Evolutionary conservation across 2,888 invertebrate species (phyloP).

Genomic region (Periphyllus acericola): DNA sequence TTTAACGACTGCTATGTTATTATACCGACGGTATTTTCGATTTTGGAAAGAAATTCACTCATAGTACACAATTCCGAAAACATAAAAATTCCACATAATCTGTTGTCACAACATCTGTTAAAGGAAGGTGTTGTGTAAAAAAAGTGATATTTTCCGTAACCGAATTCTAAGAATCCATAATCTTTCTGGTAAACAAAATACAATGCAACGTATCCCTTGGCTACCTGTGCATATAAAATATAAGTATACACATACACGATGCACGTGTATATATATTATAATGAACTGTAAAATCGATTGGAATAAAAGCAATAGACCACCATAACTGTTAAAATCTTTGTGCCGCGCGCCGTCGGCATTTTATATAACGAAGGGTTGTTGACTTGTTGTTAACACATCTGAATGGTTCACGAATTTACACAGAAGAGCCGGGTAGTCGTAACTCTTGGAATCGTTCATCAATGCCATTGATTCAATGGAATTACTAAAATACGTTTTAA

Average conservation of each 20-base stretch:
- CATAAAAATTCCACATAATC: no score
- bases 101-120: no score
- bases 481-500: background rate
- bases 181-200: background rate
- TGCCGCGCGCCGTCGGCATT: background rate
- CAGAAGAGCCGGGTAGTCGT: background rate
- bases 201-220: background rate
- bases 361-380: background rate
- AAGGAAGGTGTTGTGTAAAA: no score
- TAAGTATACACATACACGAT: no score
- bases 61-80: no score
- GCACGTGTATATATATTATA: no score
- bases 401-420: background rate
- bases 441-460: background rate
- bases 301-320: background rate
- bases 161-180: background rate
- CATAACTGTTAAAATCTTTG: background rate
- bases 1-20: no score
- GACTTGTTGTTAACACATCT: background rate
- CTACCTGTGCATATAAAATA: background rate
- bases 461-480: no score
- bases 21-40: no score
- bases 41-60: no score
- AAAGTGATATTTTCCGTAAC: no score
- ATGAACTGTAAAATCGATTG: no score